These are phyloP conservation scores for Heliocidaris tuberculata DNA, from an alignment of 35 echinoderm and acorn worm species.

Conservation along the genomic window DNA sequence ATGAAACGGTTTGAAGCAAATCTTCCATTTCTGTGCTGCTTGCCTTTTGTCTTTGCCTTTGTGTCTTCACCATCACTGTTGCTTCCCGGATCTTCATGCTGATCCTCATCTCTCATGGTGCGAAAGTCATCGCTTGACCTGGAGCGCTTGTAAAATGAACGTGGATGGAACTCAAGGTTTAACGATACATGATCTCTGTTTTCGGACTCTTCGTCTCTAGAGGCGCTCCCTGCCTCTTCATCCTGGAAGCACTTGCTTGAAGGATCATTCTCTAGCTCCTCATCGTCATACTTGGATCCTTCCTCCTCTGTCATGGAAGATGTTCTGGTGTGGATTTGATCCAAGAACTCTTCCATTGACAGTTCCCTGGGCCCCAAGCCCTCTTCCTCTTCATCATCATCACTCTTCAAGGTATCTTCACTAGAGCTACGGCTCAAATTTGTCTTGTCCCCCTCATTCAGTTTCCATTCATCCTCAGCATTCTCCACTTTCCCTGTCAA, in stretches of 20 bases:
- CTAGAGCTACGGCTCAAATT: slow-evolving; percentile 75
- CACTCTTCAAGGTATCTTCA: slow-evolving; percentile 76
- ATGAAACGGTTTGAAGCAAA: slow-evolving; percentile 83
- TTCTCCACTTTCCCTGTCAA: slow-evolving; percentile 60
- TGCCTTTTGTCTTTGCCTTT: slow-evolving; percentile 49
- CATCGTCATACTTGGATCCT: slow-evolving; percentile 24
- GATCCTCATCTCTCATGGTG: slow-evolving; percentile 51
- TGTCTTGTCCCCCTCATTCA: slow-evolving; percentile 61
- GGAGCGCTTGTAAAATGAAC: slow-evolving; percentile 46
- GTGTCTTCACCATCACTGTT: slow-evolving; percentile 48
- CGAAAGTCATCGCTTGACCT: slow-evolving; percentile 75
- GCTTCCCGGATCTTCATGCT: slow-evolving; percentile 35
- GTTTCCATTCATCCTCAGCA: slow-evolving; percentile 54
- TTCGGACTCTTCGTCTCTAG: slow-evolving; percentile 53
- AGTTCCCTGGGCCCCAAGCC: slow-evolving; percentile 50
- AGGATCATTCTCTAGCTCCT: slow-evolving; percentile 53
- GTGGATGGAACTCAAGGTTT: slow-evolving; percentile 37
- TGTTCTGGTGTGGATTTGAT: slow-evolving; percentile 68
- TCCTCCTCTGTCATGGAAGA: slow-evolving; percentile 46
- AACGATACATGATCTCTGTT: slow-evolving; percentile 34
- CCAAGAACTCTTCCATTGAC: slow-evolving; percentile 80
- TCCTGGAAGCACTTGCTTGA: slow-evolving; percentile 10
- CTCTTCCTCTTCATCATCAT: slow-evolving; percentile 69
- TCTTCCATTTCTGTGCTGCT: slow-evolving; percentile 35
- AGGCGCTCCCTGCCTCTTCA: background rate